phyloP scores from a whole-genome alignment of 2,797 vertebrate genomes.

The Channallabes apus region DNA sequence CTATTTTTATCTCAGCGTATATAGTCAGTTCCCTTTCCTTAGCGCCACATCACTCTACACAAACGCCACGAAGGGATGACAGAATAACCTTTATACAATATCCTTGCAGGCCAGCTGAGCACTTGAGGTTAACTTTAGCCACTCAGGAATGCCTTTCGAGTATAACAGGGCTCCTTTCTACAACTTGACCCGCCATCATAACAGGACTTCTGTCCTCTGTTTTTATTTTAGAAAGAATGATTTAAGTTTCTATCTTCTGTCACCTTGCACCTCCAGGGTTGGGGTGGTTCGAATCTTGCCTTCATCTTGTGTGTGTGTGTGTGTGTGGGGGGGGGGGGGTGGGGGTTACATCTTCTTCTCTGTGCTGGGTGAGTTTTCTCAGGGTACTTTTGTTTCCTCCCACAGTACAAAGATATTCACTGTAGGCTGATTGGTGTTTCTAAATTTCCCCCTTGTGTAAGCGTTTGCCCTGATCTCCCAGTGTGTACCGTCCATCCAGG shows the following conservation, averaged over 20 bases:
- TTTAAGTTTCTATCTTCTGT: neutral
- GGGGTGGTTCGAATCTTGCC: no score
- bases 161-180: neutral
- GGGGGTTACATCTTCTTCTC: no score
- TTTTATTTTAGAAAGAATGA: neutral
- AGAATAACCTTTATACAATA: conserved; percentile 52
- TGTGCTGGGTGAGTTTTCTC: no score
- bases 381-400: no score
- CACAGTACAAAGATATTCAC: no score
- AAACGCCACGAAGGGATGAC: conserved; percentile 14
- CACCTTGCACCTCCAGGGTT: no score
- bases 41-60: conserved; percentile 27
- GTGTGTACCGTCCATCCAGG: no score
- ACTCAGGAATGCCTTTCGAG: conserved; percentile 25
- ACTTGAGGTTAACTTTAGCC: conserved; percentile 50
- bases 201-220: neutral
- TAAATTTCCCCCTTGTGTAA: no score
- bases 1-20: neutral
- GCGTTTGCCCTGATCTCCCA: no score
- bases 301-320: no score
- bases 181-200: neutral
- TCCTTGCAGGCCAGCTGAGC: conserved; percentile 55
- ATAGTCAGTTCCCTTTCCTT: conserved; percentile 21
- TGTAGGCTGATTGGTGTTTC: no score
- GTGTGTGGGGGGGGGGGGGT: no score